Conservation (phyloP, 30 jellyfish, hydroid and myxozoan species). For the Mastigias papua region DNA sequence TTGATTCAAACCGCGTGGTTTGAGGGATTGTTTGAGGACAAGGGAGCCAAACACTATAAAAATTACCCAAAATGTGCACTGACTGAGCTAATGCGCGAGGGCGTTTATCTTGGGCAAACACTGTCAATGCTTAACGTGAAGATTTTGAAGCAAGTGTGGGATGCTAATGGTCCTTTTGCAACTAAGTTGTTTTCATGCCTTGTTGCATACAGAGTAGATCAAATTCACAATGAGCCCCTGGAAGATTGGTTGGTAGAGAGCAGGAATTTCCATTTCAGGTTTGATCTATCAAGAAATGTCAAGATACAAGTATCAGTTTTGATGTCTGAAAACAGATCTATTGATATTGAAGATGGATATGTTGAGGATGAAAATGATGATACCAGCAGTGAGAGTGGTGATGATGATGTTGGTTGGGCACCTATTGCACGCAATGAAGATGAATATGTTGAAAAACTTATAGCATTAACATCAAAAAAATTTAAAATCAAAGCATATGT, state of each 20-base stretch:
- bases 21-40: constrained; percentile 57
- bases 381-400: constrained; percentile 11
- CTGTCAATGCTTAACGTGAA: constrained; percentile 24
- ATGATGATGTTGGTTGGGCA: constrained; percentile 50
- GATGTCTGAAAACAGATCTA: constrained; percentile 11
- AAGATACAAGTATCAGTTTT: constrained; percentile 36
- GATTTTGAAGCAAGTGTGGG: constrained; percentile 20
- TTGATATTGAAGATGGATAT: constrained; percentile 28
- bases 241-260: constrained; percentile 45
- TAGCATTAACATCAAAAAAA: constrained; percentile 12
- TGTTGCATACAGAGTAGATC: constrained; percentile 18
- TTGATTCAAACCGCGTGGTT: constrained; percentile 65
- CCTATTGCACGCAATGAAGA: constrained; percentile 45
- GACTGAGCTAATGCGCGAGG: constrained; percentile 28
- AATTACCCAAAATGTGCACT: constrained; percentile 56
- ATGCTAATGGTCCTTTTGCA: constrained; percentile 48
- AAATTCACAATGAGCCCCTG: constrained; percentile 44
- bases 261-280: constrained; percentile 19
- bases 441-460: constrained; percentile 32
- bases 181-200: constrained; percentile 20
- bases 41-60: constrained; percentile 8
- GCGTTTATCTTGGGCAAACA: constrained; percentile 60
- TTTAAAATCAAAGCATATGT: constrained; percentile 53
- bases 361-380: constrained; percentile 40
- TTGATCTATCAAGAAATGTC: neutral